Conservation (phyloP, 2,113 vertebrate genomes). For the Gallinago undulata region DNA sequence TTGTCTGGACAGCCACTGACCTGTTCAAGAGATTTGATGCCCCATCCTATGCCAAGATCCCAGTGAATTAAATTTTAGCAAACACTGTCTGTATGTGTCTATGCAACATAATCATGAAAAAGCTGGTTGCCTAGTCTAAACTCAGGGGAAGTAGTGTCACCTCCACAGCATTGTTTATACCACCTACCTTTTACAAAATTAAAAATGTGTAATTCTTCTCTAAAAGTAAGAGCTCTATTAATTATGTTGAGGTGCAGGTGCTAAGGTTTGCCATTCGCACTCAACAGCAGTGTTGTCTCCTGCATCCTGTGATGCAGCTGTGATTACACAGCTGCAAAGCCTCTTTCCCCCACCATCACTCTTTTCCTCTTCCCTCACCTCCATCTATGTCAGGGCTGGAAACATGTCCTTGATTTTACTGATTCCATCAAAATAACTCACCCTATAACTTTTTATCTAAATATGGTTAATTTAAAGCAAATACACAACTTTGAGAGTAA, state of each 20-base stretch:
- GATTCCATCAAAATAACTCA: not conserved
- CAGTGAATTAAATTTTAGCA: not conserved
- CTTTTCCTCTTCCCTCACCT: not conserved
- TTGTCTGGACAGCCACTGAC: not conserved
- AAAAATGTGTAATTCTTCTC: not conserved
- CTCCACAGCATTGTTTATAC: not conserved
- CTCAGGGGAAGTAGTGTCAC: not conserved
- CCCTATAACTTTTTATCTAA: not conserved
- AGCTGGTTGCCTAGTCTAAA: not conserved
- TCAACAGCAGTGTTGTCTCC: not conserved
- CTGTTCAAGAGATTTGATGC: not conserved
- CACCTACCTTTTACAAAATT: not conserved
- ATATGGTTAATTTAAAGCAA: not conserved
- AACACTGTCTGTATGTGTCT: not conserved
- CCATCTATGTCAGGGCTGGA: not conserved
- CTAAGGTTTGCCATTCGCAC: not conserved
- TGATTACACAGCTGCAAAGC: not conserved
- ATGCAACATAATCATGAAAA: not conserved
- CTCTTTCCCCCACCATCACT: not conserved
- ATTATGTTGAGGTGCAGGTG: not conserved
- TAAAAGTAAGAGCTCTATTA: not conserved
- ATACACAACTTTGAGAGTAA: not conserved
- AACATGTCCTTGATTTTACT: not conserved
- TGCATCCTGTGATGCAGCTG: constrained; percentile 5
- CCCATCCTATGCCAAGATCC: not conserved